Base-by-base conservation (phyloP, 2,888 invertebrate species). In the Eudemis profundana region DNA sequence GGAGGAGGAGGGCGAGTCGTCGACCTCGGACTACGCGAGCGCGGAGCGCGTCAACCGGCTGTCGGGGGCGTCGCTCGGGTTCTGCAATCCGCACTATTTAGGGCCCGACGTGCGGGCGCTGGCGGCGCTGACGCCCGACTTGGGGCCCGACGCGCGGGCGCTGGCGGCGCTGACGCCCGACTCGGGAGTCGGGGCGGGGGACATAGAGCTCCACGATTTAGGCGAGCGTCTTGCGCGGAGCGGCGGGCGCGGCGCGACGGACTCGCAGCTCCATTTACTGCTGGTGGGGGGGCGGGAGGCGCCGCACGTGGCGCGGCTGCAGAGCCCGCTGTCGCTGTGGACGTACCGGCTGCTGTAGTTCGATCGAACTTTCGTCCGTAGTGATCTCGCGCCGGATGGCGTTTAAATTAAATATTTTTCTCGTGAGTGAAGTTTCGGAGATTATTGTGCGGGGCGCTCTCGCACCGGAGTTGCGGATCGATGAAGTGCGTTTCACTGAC, bases 281-380 rank as follows among this genome's bases (percentile, higher is more conserved):
- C 69, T 81, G 21, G 74, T 63, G 69, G 70, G 73, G 53, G 63
- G 80, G 78, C 27, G 70, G 69, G 15, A 60, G 70, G 93, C 12
- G 91, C 91, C 96, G 12, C 96, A 96, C 74, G 94, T 95, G 2
- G 96, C 96, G 14, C 93, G 95, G 62, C 95, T 96, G 75, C 95
- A 95, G 77, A 92, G 95, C 74, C 96, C 96, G 8, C 93, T 97
- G 38, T 95, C 96, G 10, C 93, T 97, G 78, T 97, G 97, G 97
- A 95, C 95, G 74, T 93, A 96, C 69, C 94, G 95, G 73, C 83
- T 96, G 68, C 70, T 87, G 71, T 89, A 83, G 74, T 33, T 21
- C 36, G 38, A 14, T 36, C 53, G 23, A 19, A 33, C 44, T 36
- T 44, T 42, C 57, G 63, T 44, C 63, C 63, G 49, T 40, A 33